Evolutionary conservation across 2,113 vertebrate genomes (phyloP), one percentile per base, ranked within the genome.

Genomic region (Toxostoma redivivum): DNA sequence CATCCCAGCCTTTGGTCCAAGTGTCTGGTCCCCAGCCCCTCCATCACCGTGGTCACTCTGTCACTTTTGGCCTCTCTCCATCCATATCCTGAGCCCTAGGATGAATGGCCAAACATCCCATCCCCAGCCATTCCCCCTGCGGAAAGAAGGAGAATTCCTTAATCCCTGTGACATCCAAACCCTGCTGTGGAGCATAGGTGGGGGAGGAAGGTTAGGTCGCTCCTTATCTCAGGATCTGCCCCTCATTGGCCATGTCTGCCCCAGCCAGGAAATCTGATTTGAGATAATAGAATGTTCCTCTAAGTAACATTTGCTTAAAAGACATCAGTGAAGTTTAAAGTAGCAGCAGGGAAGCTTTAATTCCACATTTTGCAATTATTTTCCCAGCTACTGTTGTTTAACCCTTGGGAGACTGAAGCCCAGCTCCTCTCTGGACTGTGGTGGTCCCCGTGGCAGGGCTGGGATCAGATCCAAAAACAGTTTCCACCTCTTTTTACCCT

Each of bases 191-290:
- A 95, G 86, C 72, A 21, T 66, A 37, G 37, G 62, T 33, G 72
- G 62, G 61, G 86, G 70, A 58, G 61, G 97, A 93, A 96, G 94
- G 97, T 84, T 33, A 96, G 94, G 97, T 84, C 35, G 1, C 16
- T 37, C 86, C 86, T 97, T 97, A 96, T 97, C 97, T 87, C 74
- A 15, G 94, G 92, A 96, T 97, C 97, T 94, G 92, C 57, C 86
- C 91, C 91, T 70, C 88, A 89, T 91, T 97, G 73, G 50, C 91
- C 78, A 65, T 38, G 97, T 94, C 97, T 96, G 93, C 90, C 88
- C 94, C 94, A 44, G 84, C 73, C 96, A 97, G 96, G 97, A 97
- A 97, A 97, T 97, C 95, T 97, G 96, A 97, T 97, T 97, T 97
- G 92, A 81, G 93, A 94, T 92, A 97, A 97, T 96, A 97, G 62